Evolutionary conservation across 1,140 invertebrate species (phyloP).

Genomic region (Drosophila lowei): DNA sequence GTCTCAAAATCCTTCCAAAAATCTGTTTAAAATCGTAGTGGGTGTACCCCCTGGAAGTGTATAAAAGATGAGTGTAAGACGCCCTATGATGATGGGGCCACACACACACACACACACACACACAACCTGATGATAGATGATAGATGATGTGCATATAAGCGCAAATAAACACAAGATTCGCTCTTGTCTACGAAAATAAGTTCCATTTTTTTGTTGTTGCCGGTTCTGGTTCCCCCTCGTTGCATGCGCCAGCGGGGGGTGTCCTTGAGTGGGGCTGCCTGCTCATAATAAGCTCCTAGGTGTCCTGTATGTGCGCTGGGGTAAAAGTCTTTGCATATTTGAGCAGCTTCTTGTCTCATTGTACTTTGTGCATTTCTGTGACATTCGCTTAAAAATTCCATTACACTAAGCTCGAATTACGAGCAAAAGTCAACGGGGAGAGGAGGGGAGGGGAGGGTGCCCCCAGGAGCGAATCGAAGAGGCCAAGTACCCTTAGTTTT

Average conservation of each 20-base stretch:
- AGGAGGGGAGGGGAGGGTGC: too few species aligned
- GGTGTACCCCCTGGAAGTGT: too few species aligned
- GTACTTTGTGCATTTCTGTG: slow-evolving; percentile 65
- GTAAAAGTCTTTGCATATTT: slow-evolving; percentile 73
- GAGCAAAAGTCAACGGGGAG: background rate
- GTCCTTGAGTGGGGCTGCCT: slow-evolving; percentile 16
- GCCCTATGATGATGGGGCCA: background rate
- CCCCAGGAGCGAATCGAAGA: background rate
- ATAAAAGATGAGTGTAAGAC: too few species aligned
- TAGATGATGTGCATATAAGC: slow-evolving; percentile 80
- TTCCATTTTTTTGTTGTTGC: slow-evolving; percentile 19
- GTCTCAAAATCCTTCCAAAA: too few species aligned
- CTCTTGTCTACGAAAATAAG: slow-evolving; percentile 63
- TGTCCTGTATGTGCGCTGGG: slow-evolving; percentile 33
- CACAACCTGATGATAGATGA: slow-evolving; percentile 59
- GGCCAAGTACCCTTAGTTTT: background rate
- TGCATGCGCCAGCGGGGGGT: slow-evolving; percentile 32
- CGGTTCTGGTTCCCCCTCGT: background rate
- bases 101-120: background rate
- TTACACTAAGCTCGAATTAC: slow-evolving; percentile 75
- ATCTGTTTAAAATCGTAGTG: too few species aligned
- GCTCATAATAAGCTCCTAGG: slow-evolving; percentile 65
- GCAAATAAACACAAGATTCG: slow-evolving; percentile 74
- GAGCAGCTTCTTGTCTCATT: slow-evolving; percentile 69
- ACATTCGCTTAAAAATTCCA: slow-evolving; percentile 82